Percentiles rank a stretch among this genome's conserved stretches.
These are phyloP conservation scores for Drosophila cracens DNA, from an alignment of 2,888 invertebrate species.

Conservation along the genomic window DNA sequence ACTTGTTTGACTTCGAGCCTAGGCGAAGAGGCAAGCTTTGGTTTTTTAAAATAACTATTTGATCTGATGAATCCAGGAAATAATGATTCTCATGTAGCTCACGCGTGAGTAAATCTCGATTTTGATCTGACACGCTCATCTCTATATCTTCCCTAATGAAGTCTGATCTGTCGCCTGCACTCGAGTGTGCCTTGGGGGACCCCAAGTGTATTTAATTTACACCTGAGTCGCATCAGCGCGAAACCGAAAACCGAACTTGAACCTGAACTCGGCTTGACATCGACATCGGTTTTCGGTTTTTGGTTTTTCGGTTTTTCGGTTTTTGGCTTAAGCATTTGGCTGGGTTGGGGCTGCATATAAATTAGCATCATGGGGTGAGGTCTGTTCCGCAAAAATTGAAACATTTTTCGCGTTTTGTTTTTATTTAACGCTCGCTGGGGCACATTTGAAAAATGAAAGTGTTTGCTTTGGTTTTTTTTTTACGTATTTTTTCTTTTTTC, in stretches of 20 bases:
- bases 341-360: constrained; percentile 68
- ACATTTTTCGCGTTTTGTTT: constrained; percentile 62
- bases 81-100: not conserved
- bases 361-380: constrained; percentile 80
- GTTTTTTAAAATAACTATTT: not conserved
- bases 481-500: not conserved
- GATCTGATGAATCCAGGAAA: not conserved
- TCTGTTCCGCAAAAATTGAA: constrained; percentile 63
- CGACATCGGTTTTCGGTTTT: constrained; percentile 34
- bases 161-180: constrained; percentile 64
- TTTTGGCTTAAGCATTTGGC: constrained; percentile 29
- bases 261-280: constrained; percentile 71
- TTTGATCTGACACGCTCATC: constrained; percentile 20
- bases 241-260: constrained; percentile 75
- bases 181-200: constrained; percentile 27
- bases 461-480: constrained; percentile 68
- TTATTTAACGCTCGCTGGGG: constrained; percentile 31
- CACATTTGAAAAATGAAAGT: constrained; percentile 76
- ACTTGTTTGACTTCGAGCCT: not conserved
- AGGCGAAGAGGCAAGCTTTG: not conserved
- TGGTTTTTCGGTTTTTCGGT: constrained; percentile 7
- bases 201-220: constrained; percentile 76
- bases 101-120: constrained; percentile 21
- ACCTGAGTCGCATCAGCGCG: constrained; percentile 67
- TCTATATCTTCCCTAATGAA: constrained; percentile 61